These are phyloP conservation scores for Vannuccia rotundouncinata DNA, from an alignment of 2,888 invertebrate species.

Conservation along the genomic window DNA sequence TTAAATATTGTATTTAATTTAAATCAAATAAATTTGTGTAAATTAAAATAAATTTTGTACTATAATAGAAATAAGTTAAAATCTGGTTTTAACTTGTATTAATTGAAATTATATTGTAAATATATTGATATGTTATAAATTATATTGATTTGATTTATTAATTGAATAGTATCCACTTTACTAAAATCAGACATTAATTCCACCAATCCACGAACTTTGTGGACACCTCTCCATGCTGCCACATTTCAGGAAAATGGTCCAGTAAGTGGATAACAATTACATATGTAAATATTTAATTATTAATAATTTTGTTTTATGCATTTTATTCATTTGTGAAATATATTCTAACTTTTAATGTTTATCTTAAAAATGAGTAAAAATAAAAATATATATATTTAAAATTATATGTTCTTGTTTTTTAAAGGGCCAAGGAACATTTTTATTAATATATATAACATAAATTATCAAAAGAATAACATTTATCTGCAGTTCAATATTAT, in stretches of 20 bases:
- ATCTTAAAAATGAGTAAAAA: neutral
- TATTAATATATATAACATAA: neutral
- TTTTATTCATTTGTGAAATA: too few relatives aligned
- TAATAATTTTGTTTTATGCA: neutral
- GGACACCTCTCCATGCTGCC: conserved; percentile 55
- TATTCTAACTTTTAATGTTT: too few relatives aligned
- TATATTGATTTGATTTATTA: too few relatives aligned
- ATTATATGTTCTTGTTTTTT: neutral
- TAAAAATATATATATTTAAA: neutral
- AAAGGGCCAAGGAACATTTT: neutral
- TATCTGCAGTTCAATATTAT: too few relatives aligned
- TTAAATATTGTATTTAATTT: too few relatives aligned
- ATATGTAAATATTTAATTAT: neutral
- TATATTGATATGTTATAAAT: too few relatives aligned
- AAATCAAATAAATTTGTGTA: too few relatives aligned
- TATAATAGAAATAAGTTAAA: too few relatives aligned
- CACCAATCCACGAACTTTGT: conserved; percentile 48
- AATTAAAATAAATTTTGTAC: too few relatives aligned
- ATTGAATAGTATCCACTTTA: conserved; percentile 33
- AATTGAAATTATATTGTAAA: too few relatives aligned
- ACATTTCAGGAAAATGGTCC: conserved; percentile 54
- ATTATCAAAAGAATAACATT: too few relatives aligned
- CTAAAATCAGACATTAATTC: conserved; percentile 45
- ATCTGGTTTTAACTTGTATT: too few relatives aligned
- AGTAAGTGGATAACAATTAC: conserved; percentile 41